A percentile compares a stretch with the other conserved stretches of the same genome.
Conservation (phyloP, 1,140 invertebrate genomes). For the Notospermus geniculatus region DNA sequence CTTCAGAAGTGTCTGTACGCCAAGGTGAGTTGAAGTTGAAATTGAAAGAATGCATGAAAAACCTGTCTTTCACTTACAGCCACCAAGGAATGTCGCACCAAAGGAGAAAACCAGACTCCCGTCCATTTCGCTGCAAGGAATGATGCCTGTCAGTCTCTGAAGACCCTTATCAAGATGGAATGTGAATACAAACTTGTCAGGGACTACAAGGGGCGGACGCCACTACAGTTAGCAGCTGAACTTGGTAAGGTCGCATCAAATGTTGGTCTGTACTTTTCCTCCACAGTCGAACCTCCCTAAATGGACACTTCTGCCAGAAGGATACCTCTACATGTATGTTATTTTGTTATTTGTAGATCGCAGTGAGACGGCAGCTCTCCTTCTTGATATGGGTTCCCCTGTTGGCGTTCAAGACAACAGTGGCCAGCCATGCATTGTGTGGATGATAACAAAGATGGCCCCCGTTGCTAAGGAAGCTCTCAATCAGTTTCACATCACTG, state of each 20-base stretch:
- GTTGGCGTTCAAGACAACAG: constrained; percentile 34
- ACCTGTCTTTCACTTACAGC: constrained; percentile 30
- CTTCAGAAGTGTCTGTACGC: no score
- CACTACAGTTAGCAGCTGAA: constrained; percentile 47
- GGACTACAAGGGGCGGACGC: constrained; percentile 49
- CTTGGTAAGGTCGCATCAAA: constrained; percentile 43
- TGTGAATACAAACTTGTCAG: constrained; percentile 36
- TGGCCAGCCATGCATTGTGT: constrained; percentile 40
- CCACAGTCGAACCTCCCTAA: no score
- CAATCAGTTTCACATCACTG: constrained; percentile 42
- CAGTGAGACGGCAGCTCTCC: constrained; percentile 44
- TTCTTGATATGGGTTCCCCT: constrained; percentile 43
- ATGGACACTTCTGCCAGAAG: no score
- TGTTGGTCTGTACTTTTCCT: no score
- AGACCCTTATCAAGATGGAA: constrained; percentile 37
- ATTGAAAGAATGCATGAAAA: no score
- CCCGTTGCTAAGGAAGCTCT: constrained; percentile 47
- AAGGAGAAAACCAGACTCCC: constrained; percentile 46
- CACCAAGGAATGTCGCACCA: constrained; percentile 38
- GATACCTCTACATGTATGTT: constrained; percentile 1
- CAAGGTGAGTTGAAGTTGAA: no score
- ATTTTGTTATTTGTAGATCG: constrained; percentile 38
- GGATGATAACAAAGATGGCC: constrained; percentile 54
- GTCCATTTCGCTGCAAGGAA: constrained; percentile 51
- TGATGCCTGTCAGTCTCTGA: constrained; percentile 43